phyloP scores from a whole-genome alignment of 2,888 invertebrate genomes.

The Thera obeliscata region DNA sequence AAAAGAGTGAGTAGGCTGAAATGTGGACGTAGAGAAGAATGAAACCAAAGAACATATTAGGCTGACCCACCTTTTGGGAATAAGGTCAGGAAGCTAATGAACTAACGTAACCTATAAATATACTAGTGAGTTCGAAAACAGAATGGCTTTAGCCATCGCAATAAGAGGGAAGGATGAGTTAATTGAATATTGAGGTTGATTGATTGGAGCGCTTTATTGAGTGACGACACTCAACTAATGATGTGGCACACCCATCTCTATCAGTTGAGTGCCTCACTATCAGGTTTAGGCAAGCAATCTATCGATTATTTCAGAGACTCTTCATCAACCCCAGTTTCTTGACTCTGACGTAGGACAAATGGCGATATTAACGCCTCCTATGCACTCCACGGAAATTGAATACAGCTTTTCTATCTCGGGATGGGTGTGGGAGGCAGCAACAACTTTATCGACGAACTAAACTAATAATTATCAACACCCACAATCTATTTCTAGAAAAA shows the following conservation, averaged over 20 bases:
- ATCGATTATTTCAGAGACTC: constrained; percentile 34
- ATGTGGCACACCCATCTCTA: constrained; percentile 40
- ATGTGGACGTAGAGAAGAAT: no score
- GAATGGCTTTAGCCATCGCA: constrained; percentile 2
- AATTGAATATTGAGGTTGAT: constrained; percentile 25
- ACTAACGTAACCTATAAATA: no score
- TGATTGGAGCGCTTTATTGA: constrained; percentile 31
- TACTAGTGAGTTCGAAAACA: no score
- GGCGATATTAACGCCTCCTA: constrained; percentile 3
- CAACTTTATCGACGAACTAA: constrained; percentile 7
- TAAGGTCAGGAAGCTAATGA: no score
- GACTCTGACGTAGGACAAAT: constrained; percentile 10
- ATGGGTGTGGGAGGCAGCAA: neutral
- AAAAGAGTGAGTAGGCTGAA: no score
- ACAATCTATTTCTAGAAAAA: neutral
- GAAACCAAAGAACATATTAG: no score
- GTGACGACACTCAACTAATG: constrained; percentile 38
- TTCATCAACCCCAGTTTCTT: constrained; percentile 24
- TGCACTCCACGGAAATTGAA: neutral
- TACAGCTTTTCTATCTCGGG: neutral
- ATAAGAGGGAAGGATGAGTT: constrained; percentile 20
- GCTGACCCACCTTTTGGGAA: no score
- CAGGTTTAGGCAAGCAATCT: constrained; percentile 37
- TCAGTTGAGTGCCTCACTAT: constrained; percentile 38
- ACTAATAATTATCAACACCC: constrained; percentile 10